phyloP scores from a whole-genome alignment of 2,113 vertebrate genomes.

The Prunella himalayana region DNA sequence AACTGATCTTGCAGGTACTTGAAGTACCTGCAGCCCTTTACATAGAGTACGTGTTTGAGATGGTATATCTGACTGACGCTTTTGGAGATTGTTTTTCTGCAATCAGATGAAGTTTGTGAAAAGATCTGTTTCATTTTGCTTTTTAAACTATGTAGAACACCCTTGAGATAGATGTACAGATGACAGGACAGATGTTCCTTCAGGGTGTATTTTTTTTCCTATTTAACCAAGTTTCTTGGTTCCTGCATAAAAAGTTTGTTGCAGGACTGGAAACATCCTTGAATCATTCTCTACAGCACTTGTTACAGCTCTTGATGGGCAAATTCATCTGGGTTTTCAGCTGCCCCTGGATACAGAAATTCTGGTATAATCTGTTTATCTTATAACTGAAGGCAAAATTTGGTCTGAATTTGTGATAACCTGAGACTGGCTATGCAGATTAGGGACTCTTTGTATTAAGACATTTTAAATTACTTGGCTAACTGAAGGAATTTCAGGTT shows the following conservation, averaged over 20 bases:
- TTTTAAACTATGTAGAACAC: background rate
- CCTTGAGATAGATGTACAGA: background rate
- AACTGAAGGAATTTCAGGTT: background rate
- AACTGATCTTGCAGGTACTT: background rate
- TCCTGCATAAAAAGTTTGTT: background rate
- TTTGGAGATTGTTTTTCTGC: background rate
- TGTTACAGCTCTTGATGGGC: background rate
- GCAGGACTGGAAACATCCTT: background rate
- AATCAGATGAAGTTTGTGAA: background rate
- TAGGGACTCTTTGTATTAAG: background rate
- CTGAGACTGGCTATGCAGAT: background rate
- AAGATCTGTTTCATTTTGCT: background rate
- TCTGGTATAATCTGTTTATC: background rate
- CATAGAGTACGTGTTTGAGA: background rate
- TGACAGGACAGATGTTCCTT: background rate
- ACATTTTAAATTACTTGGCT: background rate
- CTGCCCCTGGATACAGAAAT: background rate
- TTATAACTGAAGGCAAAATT: background rate
- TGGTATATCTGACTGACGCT: background rate
- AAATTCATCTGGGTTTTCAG: background rate
- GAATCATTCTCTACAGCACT: background rate
- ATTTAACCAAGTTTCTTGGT: background rate
- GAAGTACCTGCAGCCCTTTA: background rate
- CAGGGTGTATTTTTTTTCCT: background rate
- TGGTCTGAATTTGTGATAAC: background rate